A percentile compares a stretch with the other conserved stretches of the same genome.
Evolutionary conservation across 2,797 vertebrate genomes (phyloP).

Genomic region (Rhinoraja longicauda): DNA sequence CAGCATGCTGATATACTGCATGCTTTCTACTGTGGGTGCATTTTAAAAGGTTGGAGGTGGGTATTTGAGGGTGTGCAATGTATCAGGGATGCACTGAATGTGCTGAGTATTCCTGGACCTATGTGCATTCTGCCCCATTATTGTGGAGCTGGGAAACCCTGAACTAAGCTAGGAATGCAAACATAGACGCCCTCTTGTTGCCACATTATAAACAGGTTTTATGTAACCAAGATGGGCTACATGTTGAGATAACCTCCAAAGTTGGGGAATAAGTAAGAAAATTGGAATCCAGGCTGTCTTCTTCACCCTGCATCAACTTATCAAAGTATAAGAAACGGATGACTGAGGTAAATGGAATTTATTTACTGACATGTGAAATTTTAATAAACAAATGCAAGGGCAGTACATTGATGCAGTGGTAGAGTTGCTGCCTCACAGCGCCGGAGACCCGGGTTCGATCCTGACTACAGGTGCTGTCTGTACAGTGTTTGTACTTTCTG

Average conservation of each 20-base stretch:
- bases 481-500: too few relatives aligned
- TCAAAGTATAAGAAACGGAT: not conserved
- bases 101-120: not conserved
- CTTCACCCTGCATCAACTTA: not conserved
- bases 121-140: not conserved
- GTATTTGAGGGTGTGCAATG: not conserved
- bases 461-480: too few relatives aligned
- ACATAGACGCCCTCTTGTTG: not conserved
- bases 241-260: not conserved
- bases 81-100: not conserved
- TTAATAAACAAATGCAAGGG: too few relatives aligned
- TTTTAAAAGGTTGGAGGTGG: not conserved
- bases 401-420: too few relatives aligned
- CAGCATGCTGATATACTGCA: not conserved
- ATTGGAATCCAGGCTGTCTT: not conserved
- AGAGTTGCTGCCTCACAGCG: too few relatives aligned
- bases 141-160: not conserved
- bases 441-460: too few relatives aligned
- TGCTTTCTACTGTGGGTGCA: not conserved
- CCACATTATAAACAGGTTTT: too few relatives aligned
- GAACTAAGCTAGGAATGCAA: not conserved
- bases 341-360: conserved; percentile 1
- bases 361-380: not conserved
- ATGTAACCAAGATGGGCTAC: not conserved
- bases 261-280: not conserved